A percentile compares a stretch with the other conserved stretches of the same genome.
Conservation (phyloP, 2,888 invertebrate genomes). For the Allygus modestus region DNA sequence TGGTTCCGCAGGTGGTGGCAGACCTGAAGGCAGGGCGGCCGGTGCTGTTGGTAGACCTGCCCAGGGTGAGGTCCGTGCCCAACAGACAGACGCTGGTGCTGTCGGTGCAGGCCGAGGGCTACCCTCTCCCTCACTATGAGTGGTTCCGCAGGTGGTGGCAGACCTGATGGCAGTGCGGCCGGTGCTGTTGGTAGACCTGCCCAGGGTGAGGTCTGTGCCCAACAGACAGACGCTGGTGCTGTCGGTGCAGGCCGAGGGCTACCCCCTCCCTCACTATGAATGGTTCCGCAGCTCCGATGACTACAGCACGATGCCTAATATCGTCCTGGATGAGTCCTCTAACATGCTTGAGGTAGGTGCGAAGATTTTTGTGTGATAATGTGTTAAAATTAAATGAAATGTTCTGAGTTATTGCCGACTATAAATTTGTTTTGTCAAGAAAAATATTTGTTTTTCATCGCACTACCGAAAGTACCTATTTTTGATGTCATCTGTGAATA, state of each 20-base stretch:
- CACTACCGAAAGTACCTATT: too few relatives aligned
- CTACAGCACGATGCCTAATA: background rate
- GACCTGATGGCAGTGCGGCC: conserved; percentile 33
- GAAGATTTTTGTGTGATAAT: background rate
- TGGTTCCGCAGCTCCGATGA: conserved; percentile 35
- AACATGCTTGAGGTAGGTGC: conserved; percentile 26
- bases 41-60: too few relatives aligned
- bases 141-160: conserved; percentile 23
- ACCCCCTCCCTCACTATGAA: conserved; percentile 10
- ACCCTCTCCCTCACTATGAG: conserved; percentile 17
- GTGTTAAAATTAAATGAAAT: background rate
- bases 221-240: background rate
- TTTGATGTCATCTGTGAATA: too few relatives aligned
- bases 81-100: too few relatives aligned
- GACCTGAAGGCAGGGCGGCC: too few relatives aligned
- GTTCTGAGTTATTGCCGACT: background rate
- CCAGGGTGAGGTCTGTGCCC: conserved; percentile 4
- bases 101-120: too few relatives aligned
- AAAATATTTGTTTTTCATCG: too few relatives aligned
- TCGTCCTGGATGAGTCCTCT: conserved; percentile 29
- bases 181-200: conserved; percentile 16
- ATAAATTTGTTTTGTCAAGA: too few relatives aligned
- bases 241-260: conserved; percentile 31
- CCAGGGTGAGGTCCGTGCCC: too few relatives aligned
- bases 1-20: conserved; percentile 50